Base-by-base conservation (phyloP, 2,113 vertebrate species). In the Pluvianellus socialis region DNA sequence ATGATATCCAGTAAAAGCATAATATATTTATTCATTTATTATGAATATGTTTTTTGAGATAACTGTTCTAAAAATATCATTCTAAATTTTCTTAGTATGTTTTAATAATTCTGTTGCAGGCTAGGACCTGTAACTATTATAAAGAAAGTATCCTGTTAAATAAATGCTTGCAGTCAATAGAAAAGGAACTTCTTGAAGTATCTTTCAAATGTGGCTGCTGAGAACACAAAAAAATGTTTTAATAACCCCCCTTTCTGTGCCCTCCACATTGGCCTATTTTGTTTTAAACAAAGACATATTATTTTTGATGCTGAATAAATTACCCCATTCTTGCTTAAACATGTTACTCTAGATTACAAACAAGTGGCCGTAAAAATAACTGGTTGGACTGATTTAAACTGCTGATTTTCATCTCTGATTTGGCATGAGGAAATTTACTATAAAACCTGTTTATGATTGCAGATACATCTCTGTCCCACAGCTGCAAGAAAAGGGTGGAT, bases 331-430 rank as follows among this genome's bases (percentile, higher is more conserved):
- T 85, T 96, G 93, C 44, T 92, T 84, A 88, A 95, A 70, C 86
- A 63, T 30, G 82, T 89, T 94, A 61, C 49, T 87, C 15, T 47
- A 61, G 35, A 88, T 91, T 92, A 80, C 53, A 88, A 88, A 91
- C 38, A 81, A 24, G 71, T 1, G 24, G 35, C 77, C 79, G 81
- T 55, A 96, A 92, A 97, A 92, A 77, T 72, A 91, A 94, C 63
- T 81, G 68, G 61, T 87, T 71, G 68, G 72, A 65, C 73, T 49
- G 66, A 96, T 84, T 52, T 42, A 93, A 91, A 70, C 28, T 62
- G 44, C 65, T 92, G 90, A 95, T 95, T 88, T 82, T 88, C 75
- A 96, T 94, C 73, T 95, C 40, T 1, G 4, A 33, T 87, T 79
- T 42, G 72, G 49, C 70, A 87, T 74, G 88, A 94, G 50, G 63